Conservation (phyloP, 2,888 invertebrate species). For the Barypeithes pellucidus region DNA sequence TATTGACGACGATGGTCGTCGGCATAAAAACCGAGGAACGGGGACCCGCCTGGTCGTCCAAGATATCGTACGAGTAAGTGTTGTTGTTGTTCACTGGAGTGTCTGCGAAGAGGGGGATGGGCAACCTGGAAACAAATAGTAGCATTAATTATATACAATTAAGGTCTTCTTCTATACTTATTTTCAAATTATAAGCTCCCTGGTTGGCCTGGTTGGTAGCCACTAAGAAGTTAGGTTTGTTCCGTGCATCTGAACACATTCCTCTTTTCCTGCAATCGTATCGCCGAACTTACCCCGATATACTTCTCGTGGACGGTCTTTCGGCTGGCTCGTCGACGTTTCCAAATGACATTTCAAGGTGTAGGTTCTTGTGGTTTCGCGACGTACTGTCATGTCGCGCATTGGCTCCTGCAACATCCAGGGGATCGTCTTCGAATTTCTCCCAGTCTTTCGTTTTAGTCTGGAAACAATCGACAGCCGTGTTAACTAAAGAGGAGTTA, state of each 20-base stretch:
- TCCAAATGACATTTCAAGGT: conserved; percentile 57
- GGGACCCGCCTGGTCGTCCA: conserved; percentile 52
- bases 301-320: conserved; percentile 42
- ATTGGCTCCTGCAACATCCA: neutral
- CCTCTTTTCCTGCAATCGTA: too few relatives aligned
- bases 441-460: conserved; percentile 53
- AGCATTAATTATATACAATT: too few relatives aligned
- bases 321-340: conserved; percentile 54
- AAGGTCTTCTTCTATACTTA: too few relatives aligned
- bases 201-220: too few relatives aligned
- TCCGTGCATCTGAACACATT: too few relatives aligned
- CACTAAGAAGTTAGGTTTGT: too few relatives aligned
- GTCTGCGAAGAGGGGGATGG: conserved; percentile 75
- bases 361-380: conserved; percentile 54
- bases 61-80: conserved; percentile 66
- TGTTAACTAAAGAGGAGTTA: too few relatives aligned
- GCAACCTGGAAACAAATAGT: conserved; percentile 60
- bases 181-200: too few relatives aligned
- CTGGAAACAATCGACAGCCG: neutral
- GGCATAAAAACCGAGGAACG: conserved; percentile 63
- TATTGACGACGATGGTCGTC: conserved; percentile 44
- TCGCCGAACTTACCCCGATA: conserved; percentile 50
- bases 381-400: conserved; percentile 1
- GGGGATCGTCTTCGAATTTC: conserved; percentile 56
- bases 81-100: conserved; percentile 72